phyloP scores from a whole-genome alignment of 2,113 vertebrate species.

The Pristiophorus japonicus region DNA sequence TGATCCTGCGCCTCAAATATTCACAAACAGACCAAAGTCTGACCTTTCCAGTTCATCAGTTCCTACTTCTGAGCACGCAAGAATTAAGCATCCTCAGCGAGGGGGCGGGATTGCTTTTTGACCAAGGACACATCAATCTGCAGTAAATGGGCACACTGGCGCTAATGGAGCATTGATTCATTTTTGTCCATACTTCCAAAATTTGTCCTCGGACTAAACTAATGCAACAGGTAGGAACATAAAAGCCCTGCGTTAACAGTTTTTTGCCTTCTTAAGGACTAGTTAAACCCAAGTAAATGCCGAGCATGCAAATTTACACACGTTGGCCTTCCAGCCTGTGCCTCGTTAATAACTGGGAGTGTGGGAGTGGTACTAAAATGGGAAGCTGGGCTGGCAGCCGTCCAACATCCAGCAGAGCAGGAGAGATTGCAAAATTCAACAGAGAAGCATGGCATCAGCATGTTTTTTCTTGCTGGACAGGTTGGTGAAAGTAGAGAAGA shows the following conservation, averaged over 20 bases:
- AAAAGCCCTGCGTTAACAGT: neutral
- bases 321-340: no score
- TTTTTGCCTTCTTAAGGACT: neutral
- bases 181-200: no score
- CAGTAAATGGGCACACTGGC: neutral
- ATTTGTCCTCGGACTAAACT: neutral
- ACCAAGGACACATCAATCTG: neutral
- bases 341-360: no score
- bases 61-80: no score
- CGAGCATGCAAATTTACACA: neutral
- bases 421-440: no score
- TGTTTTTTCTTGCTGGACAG: neutral
- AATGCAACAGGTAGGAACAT: neutral
- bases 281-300: neutral
- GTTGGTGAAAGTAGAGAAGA: neutral
- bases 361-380: no score
- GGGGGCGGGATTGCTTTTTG: neutral
- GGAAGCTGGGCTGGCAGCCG: no score
- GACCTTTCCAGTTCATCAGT: neutral
- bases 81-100: neutral
- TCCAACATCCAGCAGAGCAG: no score
- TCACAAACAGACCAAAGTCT: neutral
- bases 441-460: no score
- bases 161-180: neutral
- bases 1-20: neutral